Base-by-base conservation (phyloP, 2,113 vertebrate species). In the Tauraco erythrolophus region DNA sequence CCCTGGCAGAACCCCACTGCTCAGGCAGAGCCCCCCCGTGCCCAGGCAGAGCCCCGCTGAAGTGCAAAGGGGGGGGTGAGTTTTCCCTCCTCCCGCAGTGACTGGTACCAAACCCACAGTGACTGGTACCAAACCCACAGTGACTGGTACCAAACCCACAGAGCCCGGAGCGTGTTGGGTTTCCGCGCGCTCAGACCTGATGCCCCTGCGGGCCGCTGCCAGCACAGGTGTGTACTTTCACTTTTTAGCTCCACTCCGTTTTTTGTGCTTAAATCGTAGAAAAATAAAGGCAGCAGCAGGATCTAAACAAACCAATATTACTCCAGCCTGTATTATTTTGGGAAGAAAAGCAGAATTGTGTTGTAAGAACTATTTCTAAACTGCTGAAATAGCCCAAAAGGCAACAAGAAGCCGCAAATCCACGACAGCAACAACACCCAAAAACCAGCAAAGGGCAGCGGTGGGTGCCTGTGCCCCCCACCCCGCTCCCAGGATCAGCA, bases 341-440 rank as follows among this genome's bases (percentile, higher is more conserved):
- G 60, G 61, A 14, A 12, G 48, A 50, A 50, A 70, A 24, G 10
- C 46, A 17, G 74, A 21, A 31, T 0, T 25, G 7, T 33, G 61
- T 4, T 56, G 10, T 18, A 50, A 62, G 66, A 76, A n/a, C 46
- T 27, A 0, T 19, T 50, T 5, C 31, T 1, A 1, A 69, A 75
- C 19, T 58, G 8, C 83, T 37, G 83, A 37, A 43, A 1, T 9
- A 7, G 10, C 64, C 69, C 50, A 72, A 12, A 6, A 39, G 51
- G n/a, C 19, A 23, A 9, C 11, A 5, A 19, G 78, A 12, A 58
- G 27, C 69, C 48, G 7, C 69, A 45, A 4, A 3, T 45, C 46
- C 43, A 3, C 22, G 1, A 0, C 43, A 37, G 8, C 6, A 23
- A 3, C 10, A 57, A 5, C 31, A 16, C 17, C 28, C 6, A 5